Percentiles rank a stretch among this genome's conserved stretches.
phyloP scores from a whole-genome alignment of 2,888 invertebrate genomes.

The Acrobasis repandana region DNA sequence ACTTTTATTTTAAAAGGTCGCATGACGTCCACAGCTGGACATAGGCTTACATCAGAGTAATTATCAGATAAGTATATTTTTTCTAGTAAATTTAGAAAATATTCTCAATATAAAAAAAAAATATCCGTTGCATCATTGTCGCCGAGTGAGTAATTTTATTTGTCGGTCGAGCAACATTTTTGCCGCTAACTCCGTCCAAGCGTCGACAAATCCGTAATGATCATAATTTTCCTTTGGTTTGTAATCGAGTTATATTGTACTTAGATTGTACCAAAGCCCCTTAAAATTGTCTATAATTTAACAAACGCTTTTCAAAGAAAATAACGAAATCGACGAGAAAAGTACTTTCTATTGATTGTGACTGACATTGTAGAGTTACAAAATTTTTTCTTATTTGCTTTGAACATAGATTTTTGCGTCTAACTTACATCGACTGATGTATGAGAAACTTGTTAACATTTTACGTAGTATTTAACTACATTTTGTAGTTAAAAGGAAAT shows the following conservation, averaged over 20 bases:
- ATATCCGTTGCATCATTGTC: neutral
- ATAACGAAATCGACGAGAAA: constrained; percentile 37
- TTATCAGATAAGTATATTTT: no score
- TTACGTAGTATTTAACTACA: no score
- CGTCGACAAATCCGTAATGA: constrained; percentile 6
- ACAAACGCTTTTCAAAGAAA: constrained; percentile 29
- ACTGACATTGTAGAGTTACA: neutral
- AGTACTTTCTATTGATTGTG: neutral
- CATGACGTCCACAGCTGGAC: no score
- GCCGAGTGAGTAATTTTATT: constrained; percentile 7
- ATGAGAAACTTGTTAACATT: no score
- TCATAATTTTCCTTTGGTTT: neutral
- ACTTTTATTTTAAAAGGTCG: no score
- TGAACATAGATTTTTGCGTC: no score
- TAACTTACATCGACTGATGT: no score
- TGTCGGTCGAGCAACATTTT: neutral
- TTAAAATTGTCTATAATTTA: constrained; percentile 27
- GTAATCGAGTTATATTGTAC: constrained; percentile 14
- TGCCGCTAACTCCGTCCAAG: neutral
- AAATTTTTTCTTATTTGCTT: no score
- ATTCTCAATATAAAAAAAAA: no score
- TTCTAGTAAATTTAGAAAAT: no score
- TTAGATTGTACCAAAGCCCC: constrained; percentile 12
- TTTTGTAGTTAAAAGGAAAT: no score
- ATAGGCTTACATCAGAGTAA: no score